Evolutionary conservation across 2,113 vertebrate genomes (phyloP), one percentile per base, ranked within the genome.

Genomic region (Phainopepla nitens): DNA sequence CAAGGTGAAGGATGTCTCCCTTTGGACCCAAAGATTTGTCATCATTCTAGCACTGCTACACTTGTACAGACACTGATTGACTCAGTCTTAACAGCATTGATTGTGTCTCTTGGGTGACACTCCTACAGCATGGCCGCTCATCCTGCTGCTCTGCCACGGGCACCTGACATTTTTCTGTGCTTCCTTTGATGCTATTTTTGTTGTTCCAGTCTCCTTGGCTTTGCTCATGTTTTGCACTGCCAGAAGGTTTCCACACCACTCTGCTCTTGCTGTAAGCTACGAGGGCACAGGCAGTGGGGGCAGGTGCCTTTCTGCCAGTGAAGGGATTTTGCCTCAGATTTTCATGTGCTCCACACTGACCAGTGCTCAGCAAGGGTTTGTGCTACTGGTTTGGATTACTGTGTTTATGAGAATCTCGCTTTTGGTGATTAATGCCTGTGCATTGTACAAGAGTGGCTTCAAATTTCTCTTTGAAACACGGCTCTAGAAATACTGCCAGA

Each of bases 1-100:
- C 68, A 15, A 47, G 35, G 58, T 90, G 90, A 96, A 81, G 76
- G 60, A 86, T 92, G 71, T 49, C 36, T 96, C 82, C 90, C 92
- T 73, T 87, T 33, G 82, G 92, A 68, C 71, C n/a, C 36, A 29
- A 72, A 83, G 88, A 53, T 86, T 20, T 96, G 88, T 86, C 82
- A 93, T 83, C 79, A 13, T 90, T 83, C 85, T 27, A 64, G 71
- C 39, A 6, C 42, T 50, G 33, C 80, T 53, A 0, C 58, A 16
- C 50, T 70, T 47, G 86, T 13, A 28, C 64, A 51, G 90, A 70
- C 75, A 10, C 45, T 54, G 85, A 88, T 64, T 88, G 96, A 92
- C 71, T 90, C 51, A 3, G 19, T 41, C 36, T 44, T 62, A 64
- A 61, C 16, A 44, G 70, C 92, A 89, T 25, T 23, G 94, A 93